Conservation (phyloP, 2,797 vertebrate species). For the Hipposideros larvatus region DNA sequence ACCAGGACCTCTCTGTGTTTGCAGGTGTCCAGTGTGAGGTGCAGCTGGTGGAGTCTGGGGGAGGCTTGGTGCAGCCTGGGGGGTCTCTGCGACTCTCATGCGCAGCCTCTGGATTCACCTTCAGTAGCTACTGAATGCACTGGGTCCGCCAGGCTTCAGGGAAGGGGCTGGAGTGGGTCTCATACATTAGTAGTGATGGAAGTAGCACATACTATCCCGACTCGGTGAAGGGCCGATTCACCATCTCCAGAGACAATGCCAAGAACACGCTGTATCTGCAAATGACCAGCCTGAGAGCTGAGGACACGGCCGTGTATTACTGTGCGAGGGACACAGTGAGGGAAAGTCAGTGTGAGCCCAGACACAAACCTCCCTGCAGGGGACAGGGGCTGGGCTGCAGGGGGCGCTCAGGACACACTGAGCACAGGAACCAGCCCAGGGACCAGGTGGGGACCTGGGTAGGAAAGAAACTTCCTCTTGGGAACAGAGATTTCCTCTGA, state of each 20-base stretch:
- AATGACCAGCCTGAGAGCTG: neutral
- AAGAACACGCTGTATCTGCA: neutral
- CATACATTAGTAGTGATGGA: rapidly evolving
- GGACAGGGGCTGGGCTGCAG: no score
- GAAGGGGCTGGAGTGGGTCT: neutral
- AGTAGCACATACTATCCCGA: neutral
- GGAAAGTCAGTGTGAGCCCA: no score
- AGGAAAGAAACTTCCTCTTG: no score
- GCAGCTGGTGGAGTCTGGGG: neutral
- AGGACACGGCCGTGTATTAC: neutral
- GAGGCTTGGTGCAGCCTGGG: neutral
- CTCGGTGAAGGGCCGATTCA: neutral
- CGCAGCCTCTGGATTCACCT: no score
- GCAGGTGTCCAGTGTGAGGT: neutral
- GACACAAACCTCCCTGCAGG: no score
- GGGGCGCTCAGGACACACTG: no score
- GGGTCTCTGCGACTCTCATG: no score
- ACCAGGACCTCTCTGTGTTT: neutral
- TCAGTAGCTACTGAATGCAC: no score
- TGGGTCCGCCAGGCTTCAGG: neutral
- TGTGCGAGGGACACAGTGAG: no score
- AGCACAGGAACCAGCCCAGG: no score
- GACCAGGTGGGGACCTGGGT: no score
- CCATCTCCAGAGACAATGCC: neutral
- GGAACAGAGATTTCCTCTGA: no score